Percentiles rank a stretch among this genome's conserved stretches.
Evolutionary conservation across 2,113 vertebrate species (phyloP).

Genomic region (Mionectes macconnelli): DNA sequence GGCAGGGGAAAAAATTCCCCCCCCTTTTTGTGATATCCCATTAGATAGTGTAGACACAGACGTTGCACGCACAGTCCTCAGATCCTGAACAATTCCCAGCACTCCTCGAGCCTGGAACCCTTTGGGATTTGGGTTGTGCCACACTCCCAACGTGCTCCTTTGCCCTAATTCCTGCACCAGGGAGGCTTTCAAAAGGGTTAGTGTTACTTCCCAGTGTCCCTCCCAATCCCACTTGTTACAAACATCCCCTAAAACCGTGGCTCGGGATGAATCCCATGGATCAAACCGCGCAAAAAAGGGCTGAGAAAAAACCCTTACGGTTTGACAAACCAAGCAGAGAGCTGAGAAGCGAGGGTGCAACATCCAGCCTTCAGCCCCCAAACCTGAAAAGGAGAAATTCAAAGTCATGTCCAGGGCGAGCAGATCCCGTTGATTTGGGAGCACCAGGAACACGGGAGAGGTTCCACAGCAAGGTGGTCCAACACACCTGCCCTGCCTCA

Average conservation of each 20-base stretch:
- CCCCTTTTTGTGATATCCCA: not conserved
- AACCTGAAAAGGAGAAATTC: not conserved
- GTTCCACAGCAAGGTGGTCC: not conserved
- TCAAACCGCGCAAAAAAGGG: accelerated
- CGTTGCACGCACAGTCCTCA: accelerated
- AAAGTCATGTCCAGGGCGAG: accelerated
- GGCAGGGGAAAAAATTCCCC: not conserved
- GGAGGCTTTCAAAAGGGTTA: not conserved
- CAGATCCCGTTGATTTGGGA: not conserved
- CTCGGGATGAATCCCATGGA: accelerated
- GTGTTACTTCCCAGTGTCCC: not conserved
- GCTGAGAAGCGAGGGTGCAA: not conserved
- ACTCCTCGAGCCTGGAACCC: not conserved
- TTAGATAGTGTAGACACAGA: not conserved
- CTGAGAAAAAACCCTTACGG: accelerated
- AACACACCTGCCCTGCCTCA: not conserved
- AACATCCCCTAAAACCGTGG: accelerated
- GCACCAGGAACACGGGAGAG: not conserved
- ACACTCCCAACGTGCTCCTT: accelerated
- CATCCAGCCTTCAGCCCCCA: accelerated
- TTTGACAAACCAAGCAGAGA: accelerated
- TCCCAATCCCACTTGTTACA: not conserved
- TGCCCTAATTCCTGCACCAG: not conserved
- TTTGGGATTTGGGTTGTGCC: not conserved
- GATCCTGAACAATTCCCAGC: not conserved